Evolutionary conservation across 2,113 vertebrate species (phyloP).

Genomic region (Manacus vitellinus): DNA sequence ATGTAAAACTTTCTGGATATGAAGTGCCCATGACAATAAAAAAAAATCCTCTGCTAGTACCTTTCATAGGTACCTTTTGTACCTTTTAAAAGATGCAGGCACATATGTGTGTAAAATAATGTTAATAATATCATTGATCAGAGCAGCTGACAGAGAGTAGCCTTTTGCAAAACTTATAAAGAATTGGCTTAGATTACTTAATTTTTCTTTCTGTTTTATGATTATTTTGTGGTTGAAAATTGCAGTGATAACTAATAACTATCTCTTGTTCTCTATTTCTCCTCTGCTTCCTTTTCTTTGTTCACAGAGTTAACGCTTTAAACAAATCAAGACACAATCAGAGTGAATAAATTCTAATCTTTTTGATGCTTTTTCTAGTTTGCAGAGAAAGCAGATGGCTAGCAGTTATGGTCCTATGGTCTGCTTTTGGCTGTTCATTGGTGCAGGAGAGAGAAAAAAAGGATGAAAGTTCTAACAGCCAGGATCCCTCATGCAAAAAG

Average conservation of each 20-base stretch:
- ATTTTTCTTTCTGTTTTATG: background rate
- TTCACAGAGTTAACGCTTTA: background rate
- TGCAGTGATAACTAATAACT: background rate
- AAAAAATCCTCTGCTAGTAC: background rate
- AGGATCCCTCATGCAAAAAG: slow-evolving; percentile 24
- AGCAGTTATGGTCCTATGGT: slow-evolving; percentile 4
- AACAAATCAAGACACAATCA: slow-evolving; percentile 17
- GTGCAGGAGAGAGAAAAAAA: slow-evolving; percentile 36
- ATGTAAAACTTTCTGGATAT: background rate
- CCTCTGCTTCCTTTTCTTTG: background rate
- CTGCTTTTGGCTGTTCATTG: slow-evolving; percentile 25
- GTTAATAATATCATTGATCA: background rate
- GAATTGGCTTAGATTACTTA: background rate
- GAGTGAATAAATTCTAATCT: background rate
- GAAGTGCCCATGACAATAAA: background rate
- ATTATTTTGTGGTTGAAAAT: background rate
- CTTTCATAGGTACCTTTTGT: background rate
- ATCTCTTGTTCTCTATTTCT: background rate
- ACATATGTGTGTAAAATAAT: background rate
- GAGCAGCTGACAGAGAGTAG: background rate
- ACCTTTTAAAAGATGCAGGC: background rate
- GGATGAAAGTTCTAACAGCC: background rate
- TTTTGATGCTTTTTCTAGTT: background rate
- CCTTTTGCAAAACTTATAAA: background rate
- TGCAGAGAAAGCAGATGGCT: slow-evolving; percentile 53